phyloP scores from a whole-genome alignment of 2,888 invertebrate genomes.

The Acrobasis consociella region DNA sequence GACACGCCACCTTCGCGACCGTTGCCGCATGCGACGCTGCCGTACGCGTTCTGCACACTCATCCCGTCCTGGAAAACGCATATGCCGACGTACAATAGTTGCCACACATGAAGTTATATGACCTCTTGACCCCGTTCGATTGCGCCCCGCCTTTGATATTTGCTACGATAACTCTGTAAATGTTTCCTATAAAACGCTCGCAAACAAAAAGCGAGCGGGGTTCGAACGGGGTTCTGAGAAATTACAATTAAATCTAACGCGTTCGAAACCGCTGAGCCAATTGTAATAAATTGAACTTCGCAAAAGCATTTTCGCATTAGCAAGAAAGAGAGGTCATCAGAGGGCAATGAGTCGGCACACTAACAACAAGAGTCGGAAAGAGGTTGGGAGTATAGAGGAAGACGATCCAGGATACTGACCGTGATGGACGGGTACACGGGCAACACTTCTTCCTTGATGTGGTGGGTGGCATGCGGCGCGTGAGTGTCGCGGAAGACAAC shows the following conservation, averaged over 20 bases:
- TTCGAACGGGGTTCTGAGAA: slow-evolving; percentile 12
- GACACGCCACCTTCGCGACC: slow-evolving; percentile 81
- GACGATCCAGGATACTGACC: slow-evolving; percentile 63
- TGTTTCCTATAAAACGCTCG: slow-evolving; percentile 16
- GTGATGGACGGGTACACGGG: slow-evolving; percentile 73
- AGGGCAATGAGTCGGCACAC: slow-evolving; percentile 29
- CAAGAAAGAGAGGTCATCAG: slow-evolving; percentile 32
- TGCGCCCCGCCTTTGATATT: slow-evolving; percentile 14
- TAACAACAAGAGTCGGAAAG: slow-evolving; percentile 26
- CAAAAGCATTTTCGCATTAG: slow-evolving; percentile 59
- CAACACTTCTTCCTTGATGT: slow-evolving; percentile 88
- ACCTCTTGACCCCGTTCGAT: not conserved
- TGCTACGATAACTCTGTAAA: slow-evolving; percentile 8
- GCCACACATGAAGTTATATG: slow-evolving; percentile 15
- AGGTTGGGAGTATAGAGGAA: not conserved
- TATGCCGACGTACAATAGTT: slow-evolving; percentile 33
- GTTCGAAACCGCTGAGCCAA: slow-evolving; percentile 37
- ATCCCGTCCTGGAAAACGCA: slow-evolving; percentile 84
- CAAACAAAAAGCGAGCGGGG: slow-evolving; percentile 18
- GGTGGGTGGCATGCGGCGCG: slow-evolving; percentile 87
- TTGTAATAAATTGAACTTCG: slow-evolving; percentile 41
- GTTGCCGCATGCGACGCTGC: slow-evolving; percentile 80
- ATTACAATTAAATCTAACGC: slow-evolving; percentile 31
- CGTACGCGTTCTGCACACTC: slow-evolving; percentile 80
- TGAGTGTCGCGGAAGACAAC: slow-evolving; percentile 95